Base-by-base conservation (phyloP, 2,113 vertebrate species). In the Alethe castanea region DNA sequence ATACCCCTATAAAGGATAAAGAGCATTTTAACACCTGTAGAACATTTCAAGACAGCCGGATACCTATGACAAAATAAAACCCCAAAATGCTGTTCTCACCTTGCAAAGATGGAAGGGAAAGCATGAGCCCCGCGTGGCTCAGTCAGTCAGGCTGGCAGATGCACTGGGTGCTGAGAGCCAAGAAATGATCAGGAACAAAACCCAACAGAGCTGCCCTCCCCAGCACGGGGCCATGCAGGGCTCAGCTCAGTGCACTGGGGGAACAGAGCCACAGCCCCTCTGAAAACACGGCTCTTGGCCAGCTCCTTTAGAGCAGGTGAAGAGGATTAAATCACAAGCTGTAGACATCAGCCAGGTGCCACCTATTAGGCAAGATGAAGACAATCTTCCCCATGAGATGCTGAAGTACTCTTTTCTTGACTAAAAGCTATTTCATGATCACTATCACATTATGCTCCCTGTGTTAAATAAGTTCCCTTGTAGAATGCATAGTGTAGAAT, bases 71-170 rank as follows among this genome's bases (percentile, higher is more conserved):
- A 62, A 40, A 47, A 74, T 10, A 62, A 44, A 77, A 38, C 5
- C 29, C 7, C 25, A 9, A 74, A 83, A 74, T 29, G 28, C 23
- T 45, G 9, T 22, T 86, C 33, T 60, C 14, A 26, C 20, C 31
- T 65, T 40, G 24, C 40, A 28, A 36, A 56, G 35, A 26, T 5
- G 24, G 40, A 77, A 64, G 26, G 16, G 6, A 50, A 26, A 52
- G 20, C 48, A 33, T 1, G 18, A 83, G 6, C 3, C 48, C 31
- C 29, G 6, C 0, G 0, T 22, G 71, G 54, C 36, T 52, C 15
- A 2, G 22, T 9, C 19, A 36, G 24, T 16, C 52, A 76, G 56
- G 35, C 28, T 23, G 16, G 36, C 5, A 4, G 31, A 5, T 12
- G 25, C 61, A 18, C 5, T 64, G 8, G 6, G 61, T 20, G 23